Percentiles rank a stretch among this genome's conserved stretches.
phyloP scores from a whole-genome alignment of 2,797 vertebrate genomes.

The Lithobates sylvaticus region DNA sequence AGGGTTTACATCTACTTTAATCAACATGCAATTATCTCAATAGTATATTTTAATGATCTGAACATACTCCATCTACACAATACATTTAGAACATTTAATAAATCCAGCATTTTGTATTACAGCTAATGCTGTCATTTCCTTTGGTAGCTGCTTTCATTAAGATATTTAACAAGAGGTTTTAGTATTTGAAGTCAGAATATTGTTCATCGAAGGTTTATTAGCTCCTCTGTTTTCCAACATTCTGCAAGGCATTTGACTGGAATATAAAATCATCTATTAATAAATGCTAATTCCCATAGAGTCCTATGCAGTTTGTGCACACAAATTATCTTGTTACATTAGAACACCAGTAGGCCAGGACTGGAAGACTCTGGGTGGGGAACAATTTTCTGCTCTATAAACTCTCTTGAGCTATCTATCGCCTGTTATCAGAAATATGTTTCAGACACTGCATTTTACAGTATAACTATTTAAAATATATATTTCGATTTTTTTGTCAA shows the following conservation, averaged over 20 bases:
- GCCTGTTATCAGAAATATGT: slow-evolving; percentile 31
- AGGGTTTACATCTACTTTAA: too few species aligned
- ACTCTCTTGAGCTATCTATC: slow-evolving; percentile 65
- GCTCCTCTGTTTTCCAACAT: slow-evolving; percentile 63
- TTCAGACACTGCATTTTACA: slow-evolving; percentile 20
- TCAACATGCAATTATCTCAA: too few species aligned
- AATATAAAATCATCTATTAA: slow-evolving; percentile 73
- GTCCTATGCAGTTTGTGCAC: slow-evolving; percentile 67
- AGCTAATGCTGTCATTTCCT: slow-evolving; percentile 26
- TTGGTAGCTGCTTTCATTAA: slow-evolving; percentile 37
- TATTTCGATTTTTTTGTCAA: not conserved
- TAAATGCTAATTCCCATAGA: slow-evolving; percentile 72
- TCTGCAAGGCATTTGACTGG: slow-evolving; percentile 65
- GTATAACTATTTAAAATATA: slow-evolving; percentile 40
- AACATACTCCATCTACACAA: not conserved
- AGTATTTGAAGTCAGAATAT: slow-evolving; percentile 59
- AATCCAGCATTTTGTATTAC: slow-evolving; percentile 28
- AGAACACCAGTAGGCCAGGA: slow-evolving; percentile 65
- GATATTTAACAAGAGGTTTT: slow-evolving; percentile 44
- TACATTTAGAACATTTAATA: not conserved
- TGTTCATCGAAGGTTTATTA: slow-evolving; percentile 60
- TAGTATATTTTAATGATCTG: not conserved
- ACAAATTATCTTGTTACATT: slow-evolving; percentile 72
- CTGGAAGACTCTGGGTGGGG: slow-evolving; percentile 69
- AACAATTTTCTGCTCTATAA: slow-evolving; percentile 77